phyloP scores from a whole-genome alignment of 2,888 invertebrate genomes.

The Diaprepes abbreviatus region DNA sequence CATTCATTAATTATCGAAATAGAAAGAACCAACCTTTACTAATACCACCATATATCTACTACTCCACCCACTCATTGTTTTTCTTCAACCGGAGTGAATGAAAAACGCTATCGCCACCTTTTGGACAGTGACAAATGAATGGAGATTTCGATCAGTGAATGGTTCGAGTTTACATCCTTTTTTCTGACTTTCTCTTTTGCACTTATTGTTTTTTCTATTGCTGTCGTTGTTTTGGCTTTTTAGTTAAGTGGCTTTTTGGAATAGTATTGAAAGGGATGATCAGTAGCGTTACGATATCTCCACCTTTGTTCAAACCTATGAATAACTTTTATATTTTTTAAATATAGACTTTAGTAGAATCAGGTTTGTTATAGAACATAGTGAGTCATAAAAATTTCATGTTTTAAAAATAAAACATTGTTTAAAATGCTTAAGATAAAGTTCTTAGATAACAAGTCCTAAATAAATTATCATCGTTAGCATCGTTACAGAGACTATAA shows the following conservation, averaged over 20 bases:
- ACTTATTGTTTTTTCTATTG: background rate
- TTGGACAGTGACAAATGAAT: constrained; percentile 84
- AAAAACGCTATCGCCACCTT: constrained; percentile 67
- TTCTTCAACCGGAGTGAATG: constrained; percentile 33
- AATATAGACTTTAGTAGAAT: too few species aligned
- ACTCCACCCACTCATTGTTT: constrained; percentile 27
- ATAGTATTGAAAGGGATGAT: constrained; percentile 7
- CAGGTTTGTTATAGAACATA: too few species aligned
- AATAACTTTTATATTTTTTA: too few species aligned
- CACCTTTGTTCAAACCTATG: too few species aligned
- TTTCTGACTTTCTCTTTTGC: background rate
- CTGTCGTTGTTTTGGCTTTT: constrained; percentile 3
- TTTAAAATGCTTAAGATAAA: too few species aligned
- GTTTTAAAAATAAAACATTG: too few species aligned
- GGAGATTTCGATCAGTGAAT: constrained; percentile 81
- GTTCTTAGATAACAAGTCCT: too few species aligned
- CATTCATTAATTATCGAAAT: constrained; percentile 30
- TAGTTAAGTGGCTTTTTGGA: constrained; percentile 6
- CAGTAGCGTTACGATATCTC: background rate
- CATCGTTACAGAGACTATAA: too few species aligned
- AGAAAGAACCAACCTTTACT: constrained; percentile 15
- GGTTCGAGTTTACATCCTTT: constrained; percentile 60
- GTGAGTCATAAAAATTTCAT: too few species aligned
- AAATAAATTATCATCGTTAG: too few species aligned
- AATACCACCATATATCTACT: constrained; percentile 24